Evolutionary conservation across 2,797 vertebrate genomes (phyloP), one percentile per base, ranked within the genome.

Genomic region (Amblyopsis hoosieri): DNA sequence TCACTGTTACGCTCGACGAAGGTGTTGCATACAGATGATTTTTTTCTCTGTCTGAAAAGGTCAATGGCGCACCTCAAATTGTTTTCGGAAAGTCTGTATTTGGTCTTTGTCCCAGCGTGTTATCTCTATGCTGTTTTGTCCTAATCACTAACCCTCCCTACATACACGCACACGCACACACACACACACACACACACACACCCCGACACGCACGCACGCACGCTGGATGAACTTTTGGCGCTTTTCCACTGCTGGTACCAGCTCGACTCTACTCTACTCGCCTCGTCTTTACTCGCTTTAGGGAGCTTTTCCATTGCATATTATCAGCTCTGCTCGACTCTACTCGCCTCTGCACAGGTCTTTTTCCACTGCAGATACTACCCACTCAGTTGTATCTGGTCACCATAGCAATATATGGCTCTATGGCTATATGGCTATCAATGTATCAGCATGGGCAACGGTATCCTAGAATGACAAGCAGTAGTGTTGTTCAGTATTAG

Each of bases 51-150:
- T 62, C 74, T 73, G 76, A 75, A 68, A 66, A 82, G 72, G 70
- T 66, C 73, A 66, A 33, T 65, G 55, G 57, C 71, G 66, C 60
- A 75, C 68, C 53, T 71, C 75, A 73, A 72, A 15, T 37, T 64
- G 62, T 45, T 75, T 80, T 80, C 60, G 60, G 78, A 67, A 65
- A 48, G 76, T 51, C 71, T 82, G 71, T 65, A 71, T 64, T 12
- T 12, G 13, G 72, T 65, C 73, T 64, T 12, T 12, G 13, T 62
- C 54, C 65, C 71, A 58, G 55, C 45, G 50, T 74, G 64, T 83
- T 83, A 69, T 78, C 80, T 88, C 74, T 70, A 80, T 74, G 75
- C 69, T 62, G 68, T 83, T 23, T 63, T 75, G 60, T 58, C 76
- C 53, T 45, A 29, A 74, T 64, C 69, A 42, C 67, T 79, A 69